These are phyloP conservation scores for Eutolmus rufibarbis DNA, from an alignment of 2,888 invertebrate genomes.

Conservation along the genomic window DNA sequence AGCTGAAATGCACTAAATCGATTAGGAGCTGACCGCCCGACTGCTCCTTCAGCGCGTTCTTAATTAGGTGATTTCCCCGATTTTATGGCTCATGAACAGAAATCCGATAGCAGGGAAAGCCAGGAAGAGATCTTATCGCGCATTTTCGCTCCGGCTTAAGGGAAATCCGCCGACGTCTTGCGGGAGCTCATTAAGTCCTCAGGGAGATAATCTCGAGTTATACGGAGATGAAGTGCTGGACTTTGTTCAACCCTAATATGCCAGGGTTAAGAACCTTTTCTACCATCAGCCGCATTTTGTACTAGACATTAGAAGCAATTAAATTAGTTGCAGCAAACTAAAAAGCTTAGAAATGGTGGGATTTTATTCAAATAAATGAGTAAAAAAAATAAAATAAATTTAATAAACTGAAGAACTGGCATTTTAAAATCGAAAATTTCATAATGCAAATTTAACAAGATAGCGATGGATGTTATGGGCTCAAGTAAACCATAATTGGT, in stretches of 20 bases:
- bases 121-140: background rate
- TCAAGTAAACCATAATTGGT: too few relatives aligned
- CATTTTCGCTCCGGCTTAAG: background rate
- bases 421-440: too few relatives aligned
- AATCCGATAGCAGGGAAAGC: background rate
- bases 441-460: too few relatives aligned
- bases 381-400: too few relatives aligned
- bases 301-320: background rate
- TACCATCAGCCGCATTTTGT: background rate
- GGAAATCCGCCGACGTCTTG: background rate
- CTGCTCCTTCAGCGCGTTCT: background rate
- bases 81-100: background rate
- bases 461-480: too few relatives aligned
- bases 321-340: background rate
- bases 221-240: background rate
- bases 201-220: background rate
- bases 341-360: background rate
- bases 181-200: background rate
- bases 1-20: slow-evolving; percentile 2
- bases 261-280: background rate
- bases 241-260: background rate
- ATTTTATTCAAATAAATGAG: too few relatives aligned
- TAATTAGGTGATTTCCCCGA: slow-evolving; percentile 24
- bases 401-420: too few relatives aligned
- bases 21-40: background rate